Base-by-base conservation (phyloP, 2,113 vertebrate genomes). In the Pomatostomus ruficeps region DNA sequence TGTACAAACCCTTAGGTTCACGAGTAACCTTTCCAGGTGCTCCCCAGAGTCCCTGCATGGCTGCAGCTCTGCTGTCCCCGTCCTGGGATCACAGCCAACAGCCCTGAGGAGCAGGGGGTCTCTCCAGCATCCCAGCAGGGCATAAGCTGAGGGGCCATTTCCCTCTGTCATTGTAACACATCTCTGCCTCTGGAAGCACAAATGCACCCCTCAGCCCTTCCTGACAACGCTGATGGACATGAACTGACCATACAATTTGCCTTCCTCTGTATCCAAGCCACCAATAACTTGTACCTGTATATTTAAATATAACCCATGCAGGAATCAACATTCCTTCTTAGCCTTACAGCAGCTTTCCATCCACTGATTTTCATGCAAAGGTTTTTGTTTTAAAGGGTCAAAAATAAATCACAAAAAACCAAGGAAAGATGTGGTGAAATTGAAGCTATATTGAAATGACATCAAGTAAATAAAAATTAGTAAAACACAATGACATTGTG, bases 41-140 rank as follows among this genome's bases (percentile, higher is more conserved):
- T 72, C 13, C 67, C 36, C 21, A 46, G 15, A 38, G 18, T 15
- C 31, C 24, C 11, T 40, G 33, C 66, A 16, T 0, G 0, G 31
- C 45, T 36, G 52, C 20, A 38, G 40, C 36, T 76, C 58, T 45
- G 36, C 58, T 57, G 29, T 35, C 14, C 54, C 54, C 33, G 36
- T 54, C 49, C 46, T 35, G 15, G 2, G 4, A 78, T 6, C 42
- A 59, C 12, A 6, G n/a, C 17, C 78, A 36, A 15, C 11, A 43
- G 7, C 46, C 45, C 22, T 33, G 29, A 49, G 48, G 29, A 82
- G 19, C 24, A 65, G 17, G 7, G 26, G 35, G 14, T 36, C 40
- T 42, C 45, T 61, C 54, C 45, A 72, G 7, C 42, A 49, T 14
- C 21, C 28, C 31, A 78, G 62, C 14, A 72, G 35, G 26, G 10